Conservation (phyloP, 2,888 invertebrate genomes). For the Halocaridina rubra region DNA sequence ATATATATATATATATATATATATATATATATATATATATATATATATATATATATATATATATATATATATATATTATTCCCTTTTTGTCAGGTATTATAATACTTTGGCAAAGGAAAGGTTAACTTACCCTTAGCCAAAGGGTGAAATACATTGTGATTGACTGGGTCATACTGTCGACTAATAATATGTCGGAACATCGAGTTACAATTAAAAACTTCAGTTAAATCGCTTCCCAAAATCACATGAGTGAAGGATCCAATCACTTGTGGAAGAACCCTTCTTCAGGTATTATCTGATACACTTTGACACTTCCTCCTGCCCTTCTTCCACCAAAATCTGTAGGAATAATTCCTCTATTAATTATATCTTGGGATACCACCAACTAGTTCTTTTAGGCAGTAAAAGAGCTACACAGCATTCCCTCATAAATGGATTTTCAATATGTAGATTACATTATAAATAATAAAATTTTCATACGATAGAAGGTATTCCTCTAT, state of each 20-base stretch:
- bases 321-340: not conserved
- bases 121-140: slow-evolving; percentile 42
- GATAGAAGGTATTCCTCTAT: no score
- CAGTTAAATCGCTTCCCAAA: not conserved
- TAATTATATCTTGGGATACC: not conserved
- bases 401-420: no score
- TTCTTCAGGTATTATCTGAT: not conserved
- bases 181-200: slow-evolving; percentile 44
- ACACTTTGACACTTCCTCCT: not conserved
- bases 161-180: slow-evolving; percentile 39
- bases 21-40: not conserved
- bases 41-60: not conserved
- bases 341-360: not conserved
- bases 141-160: slow-evolving; percentile 16
- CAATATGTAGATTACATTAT: no score
- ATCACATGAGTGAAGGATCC: not conserved
- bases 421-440: no score
- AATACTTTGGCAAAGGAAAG: no score
- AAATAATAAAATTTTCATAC: no score
- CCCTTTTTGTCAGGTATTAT: no score
- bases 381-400: no score
- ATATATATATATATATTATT: not conserved
- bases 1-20: not conserved
- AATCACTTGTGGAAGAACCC: not conserved
- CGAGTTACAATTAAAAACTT: not conserved